Evolutionary conservation across 2,797 vertebrate genomes (phyloP).

Genomic region (Megalops cyprinoides): DNA sequence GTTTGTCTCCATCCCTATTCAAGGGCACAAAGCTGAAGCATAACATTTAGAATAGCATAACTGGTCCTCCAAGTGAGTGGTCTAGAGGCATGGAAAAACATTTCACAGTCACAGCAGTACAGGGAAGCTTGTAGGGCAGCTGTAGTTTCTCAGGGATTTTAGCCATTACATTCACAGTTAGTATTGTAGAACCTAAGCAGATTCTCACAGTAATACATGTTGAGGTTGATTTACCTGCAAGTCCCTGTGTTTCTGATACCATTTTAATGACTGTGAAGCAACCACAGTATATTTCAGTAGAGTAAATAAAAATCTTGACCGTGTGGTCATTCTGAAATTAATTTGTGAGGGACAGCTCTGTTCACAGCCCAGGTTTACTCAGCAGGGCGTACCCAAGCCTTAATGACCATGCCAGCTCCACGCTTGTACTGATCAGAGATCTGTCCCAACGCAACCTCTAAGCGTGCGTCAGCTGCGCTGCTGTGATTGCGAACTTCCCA

Average conservation of each 20-base stretch:
- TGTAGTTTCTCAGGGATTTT: too few relatives aligned
- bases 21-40: not conserved
- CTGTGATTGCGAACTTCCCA: slow-evolving; percentile 5
- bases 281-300: not conserved
- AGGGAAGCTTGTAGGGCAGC: too few relatives aligned
- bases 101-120: too few relatives aligned
- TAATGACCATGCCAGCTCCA: not conserved
- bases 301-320: not conserved
- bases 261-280: not conserved
- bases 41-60: too few relatives aligned
- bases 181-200: too few relatives aligned
- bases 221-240: too few relatives aligned
- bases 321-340: not conserved
- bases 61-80: too few relatives aligned
- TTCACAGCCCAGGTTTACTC: not conserved
- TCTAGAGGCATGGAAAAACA: too few relatives aligned
- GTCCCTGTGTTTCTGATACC: too few relatives aligned
- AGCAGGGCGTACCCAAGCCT: not conserved
- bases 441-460: not conserved
- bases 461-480: not conserved
- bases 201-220: too few relatives aligned
- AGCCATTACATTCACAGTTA: too few relatives aligned
- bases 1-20: not conserved
- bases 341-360: not conserved
- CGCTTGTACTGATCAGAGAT: slow-evolving; percentile 5